A percentile compares a stretch with the other conserved stretches of the same genome.
These are phyloP conservation scores for Hermaeophaga mercurialis DNA, from an alignment of 2,888 invertebrate species.

Conservation along the genomic window DNA sequence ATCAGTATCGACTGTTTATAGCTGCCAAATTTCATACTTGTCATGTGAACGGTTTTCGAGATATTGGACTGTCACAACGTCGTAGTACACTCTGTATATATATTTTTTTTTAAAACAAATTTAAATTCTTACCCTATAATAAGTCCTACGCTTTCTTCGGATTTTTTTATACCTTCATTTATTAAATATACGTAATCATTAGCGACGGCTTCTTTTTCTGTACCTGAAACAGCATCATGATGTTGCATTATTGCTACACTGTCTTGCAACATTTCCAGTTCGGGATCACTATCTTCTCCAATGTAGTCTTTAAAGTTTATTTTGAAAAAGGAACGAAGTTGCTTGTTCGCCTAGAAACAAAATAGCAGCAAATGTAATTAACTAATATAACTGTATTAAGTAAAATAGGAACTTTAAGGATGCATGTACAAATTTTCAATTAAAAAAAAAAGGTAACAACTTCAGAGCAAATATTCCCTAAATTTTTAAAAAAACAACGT, in stretches of 20 bases:
- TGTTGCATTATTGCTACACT: constrained; percentile 82
- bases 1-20: too few species aligned
- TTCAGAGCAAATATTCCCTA: neutral
- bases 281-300: neutral
- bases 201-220: constrained; percentile 82
- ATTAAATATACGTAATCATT: constrained; percentile 83
- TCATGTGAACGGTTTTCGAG: too few species aligned
- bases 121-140: constrained; percentile 41
- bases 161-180: constrained; percentile 67
- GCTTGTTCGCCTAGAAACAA: constrained; percentile 62
- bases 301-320: constrained; percentile 51
- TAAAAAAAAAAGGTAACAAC: too few species aligned
- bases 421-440: too few species aligned
- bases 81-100: too few species aligned
- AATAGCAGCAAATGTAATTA: too few species aligned
- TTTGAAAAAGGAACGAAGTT: constrained; percentile 62
- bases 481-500: too few species aligned
- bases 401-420: too few species aligned
- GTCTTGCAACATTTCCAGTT: neutral
- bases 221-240: constrained; percentile 88
- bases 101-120: too few species aligned
- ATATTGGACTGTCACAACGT: too few species aligned
- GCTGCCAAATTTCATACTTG: too few species aligned
- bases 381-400: too few species aligned
- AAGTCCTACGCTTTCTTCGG: constrained; percentile 47